Conservation (phyloP, 2,113 vertebrate species). For the Coregonus clupeaformis region DNA sequence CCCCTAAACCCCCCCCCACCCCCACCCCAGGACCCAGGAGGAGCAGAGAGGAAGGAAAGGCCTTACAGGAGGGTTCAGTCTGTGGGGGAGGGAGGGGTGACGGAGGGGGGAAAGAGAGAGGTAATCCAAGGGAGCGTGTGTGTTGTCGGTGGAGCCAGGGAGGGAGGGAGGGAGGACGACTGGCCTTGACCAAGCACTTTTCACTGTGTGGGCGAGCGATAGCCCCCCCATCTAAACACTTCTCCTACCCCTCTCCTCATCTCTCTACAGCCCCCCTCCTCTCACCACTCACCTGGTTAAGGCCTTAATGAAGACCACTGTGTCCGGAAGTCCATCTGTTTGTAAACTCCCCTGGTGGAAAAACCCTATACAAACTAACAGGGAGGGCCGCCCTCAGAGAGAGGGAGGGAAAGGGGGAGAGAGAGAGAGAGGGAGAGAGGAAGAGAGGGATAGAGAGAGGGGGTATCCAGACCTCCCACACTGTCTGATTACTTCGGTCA, state of each 20-base stretch:
- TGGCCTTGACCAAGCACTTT: conserved; percentile 47
- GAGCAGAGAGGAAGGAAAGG: conserved; percentile 50
- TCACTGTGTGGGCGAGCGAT: conserved; percentile 46
- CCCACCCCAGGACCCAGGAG: conserved; percentile 32
- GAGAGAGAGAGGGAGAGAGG: conserved; percentile 6
- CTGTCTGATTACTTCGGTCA: conserved; percentile 50
- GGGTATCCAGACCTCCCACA: conserved; percentile 55
- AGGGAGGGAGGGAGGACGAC: conserved; percentile 5
- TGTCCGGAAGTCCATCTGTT: conserved; percentile 58
- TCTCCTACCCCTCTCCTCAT: conserved; percentile 33
- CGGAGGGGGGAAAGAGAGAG: conserved; percentile 36
- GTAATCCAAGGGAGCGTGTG: conserved; percentile 60
- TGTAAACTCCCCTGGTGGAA: conserved; percentile 45
- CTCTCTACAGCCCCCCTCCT: conserved; percentile 17
- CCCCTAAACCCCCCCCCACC: too few species aligned
- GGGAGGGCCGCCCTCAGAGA: not conserved
- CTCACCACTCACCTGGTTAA: conserved; percentile 21
- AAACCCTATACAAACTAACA: conserved; percentile 36
- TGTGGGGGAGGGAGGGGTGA: conserved; percentile 56
- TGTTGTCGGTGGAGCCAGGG: conserved; percentile 54
- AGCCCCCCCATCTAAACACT: not conserved
- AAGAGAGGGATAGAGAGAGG: conserved; percentile 1
- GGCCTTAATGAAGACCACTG: conserved; percentile 53
- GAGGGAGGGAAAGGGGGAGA: not conserved
- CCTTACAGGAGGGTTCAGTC: conserved; percentile 61